Base-by-base conservation (phyloP, 2,113 vertebrate species). In the Cyanistes caeruleus region DNA sequence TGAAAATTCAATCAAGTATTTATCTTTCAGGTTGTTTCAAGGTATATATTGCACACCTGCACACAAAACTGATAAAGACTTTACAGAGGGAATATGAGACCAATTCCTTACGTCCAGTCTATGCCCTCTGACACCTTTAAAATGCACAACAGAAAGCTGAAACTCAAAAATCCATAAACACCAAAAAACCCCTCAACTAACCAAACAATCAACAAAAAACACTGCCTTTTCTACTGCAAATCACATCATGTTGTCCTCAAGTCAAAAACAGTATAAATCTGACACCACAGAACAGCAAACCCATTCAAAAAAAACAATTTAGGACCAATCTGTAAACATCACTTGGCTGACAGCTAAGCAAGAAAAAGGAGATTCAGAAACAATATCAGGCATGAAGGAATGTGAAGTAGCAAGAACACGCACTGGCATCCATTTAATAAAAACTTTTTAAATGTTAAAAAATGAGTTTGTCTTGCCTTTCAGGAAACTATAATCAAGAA, bases 141-240 rank as follows among this genome's bases (percentile, higher is more conserved):
- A 81, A 77, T 1, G 3, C 20, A 25, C 2, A 52, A 13, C 25
- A 70, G 65, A 67, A 81, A 67, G 12, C 5, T 46, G 27, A 67
- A 74, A 84, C 46, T 69, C 58, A 39, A 72, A 49, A 72, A 64
- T 11, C 30, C 4, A 59, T 37, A 49, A 79, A 13, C 22, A 49
- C 1, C 60, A 67, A 65, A 39, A 58, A 7, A 3, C 0, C 0
- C 0, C 1, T 0, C 24, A 56, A 43, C 27, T 33, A 39, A 59
- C 3, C 28, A 74, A 31, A 8, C 25, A 51, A 27, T 23, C 39
- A 64, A 73, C 9, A 51, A 74, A 53, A 53, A 6, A 14, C 43
- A 80, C 5, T 35, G 25, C 19, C 67, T 43, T 43, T 93, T 75
- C 74, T 72, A 75, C 15, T 59, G 20, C 48, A 78, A 77, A 31